Base-by-base conservation (phyloP, 1,140 invertebrate genomes). In the Galleria mellonella region DNA sequence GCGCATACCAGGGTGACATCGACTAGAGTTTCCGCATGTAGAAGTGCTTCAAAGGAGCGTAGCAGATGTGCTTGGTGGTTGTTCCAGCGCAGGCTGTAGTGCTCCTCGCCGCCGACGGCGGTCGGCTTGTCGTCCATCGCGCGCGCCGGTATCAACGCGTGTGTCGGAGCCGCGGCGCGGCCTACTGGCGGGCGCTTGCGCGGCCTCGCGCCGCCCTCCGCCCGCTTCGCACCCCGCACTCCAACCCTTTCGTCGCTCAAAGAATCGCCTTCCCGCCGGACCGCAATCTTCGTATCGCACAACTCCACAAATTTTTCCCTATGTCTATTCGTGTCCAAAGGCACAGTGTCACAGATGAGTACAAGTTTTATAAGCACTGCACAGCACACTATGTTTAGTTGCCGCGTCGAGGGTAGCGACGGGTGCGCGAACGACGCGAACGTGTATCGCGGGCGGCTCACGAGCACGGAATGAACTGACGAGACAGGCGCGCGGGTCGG, bases 1-100 rank as follows among this genome's bases (percentile, higher is more conserved):
- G 94, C 91, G 72, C 95, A 97, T 14, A 96, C 94, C 31, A 97
- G 88, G 1, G 95, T 96, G 38, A 96, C 94, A 71, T 97, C 95
- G 32, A 96, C 95, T 32, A 97, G 90, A 2, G 92, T 90, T 77
- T 96, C 95, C 11, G 92, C 92, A 60, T 95, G 92, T 35, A 96
- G 87, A 32, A 97, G 87, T 6, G 92, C 91, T 62, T 96, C 95
- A 86, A 97, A 96, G 10, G 94, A 92, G 51, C 92, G 89, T 51
- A 96, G 88, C 73, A 97, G 92, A 83, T 96, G 94, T 43, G 89
- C 90, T 70, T 94, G 94, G 87, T 97, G 95, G 86, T 96, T 96
- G 88, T 96, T 95, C 95, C 96, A 97, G 83, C 94, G 91, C 51
- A 97, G 88, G 64, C 94, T 96, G 83, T 96, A 97, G 75, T 96